Conservation (phyloP, 1,140 invertebrate genomes). For the Eumaeus atala region DNA sequence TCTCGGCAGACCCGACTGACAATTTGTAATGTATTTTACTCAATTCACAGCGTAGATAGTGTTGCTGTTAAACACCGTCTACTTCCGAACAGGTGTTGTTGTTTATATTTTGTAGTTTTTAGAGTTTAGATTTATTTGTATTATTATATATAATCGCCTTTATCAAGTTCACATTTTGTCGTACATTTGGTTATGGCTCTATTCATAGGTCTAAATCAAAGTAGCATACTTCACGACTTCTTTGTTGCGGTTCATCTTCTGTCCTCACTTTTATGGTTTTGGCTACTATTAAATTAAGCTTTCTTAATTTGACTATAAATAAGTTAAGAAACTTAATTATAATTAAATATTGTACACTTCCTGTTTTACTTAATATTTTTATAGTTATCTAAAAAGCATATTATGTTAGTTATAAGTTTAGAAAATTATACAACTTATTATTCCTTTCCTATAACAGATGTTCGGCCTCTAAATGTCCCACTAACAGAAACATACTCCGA, state of each 20-base stretch:
- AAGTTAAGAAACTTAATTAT: too few relatives aligned
- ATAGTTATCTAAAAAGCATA: constrained; percentile 12
- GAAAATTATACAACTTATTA: constrained; percentile 21
- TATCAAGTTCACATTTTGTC: neutral
- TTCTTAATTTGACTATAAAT: too few relatives aligned
- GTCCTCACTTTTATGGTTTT: too few relatives aligned
- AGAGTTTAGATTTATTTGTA: neutral
- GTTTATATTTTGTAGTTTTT: constrained; percentile 17
- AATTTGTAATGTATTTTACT: constrained; percentile 26
- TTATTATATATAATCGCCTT: constrained; percentile 2
- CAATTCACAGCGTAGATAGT: constrained; percentile 33
- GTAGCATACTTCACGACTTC: too few relatives aligned
- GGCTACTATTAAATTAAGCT: too few relatives aligned
- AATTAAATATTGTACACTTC: too few relatives aligned
- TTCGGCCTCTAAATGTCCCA: constrained; percentile 61
- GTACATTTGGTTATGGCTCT: neutral
- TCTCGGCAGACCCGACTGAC: constrained; percentile 64
- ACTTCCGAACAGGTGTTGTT: constrained; percentile 28
- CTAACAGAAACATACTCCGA: constrained; percentile 61
- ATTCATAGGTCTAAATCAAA: too few relatives aligned
- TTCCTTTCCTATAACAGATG: constrained; percentile 70
- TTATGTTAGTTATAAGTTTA: constrained; percentile 3
- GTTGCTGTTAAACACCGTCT: constrained; percentile 22
- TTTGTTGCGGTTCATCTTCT: too few relatives aligned
- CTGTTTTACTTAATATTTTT: neutral